Evolutionary conservation across 2,113 vertebrate genomes (phyloP).

Genomic region (Struthidea cinerea): DNA sequence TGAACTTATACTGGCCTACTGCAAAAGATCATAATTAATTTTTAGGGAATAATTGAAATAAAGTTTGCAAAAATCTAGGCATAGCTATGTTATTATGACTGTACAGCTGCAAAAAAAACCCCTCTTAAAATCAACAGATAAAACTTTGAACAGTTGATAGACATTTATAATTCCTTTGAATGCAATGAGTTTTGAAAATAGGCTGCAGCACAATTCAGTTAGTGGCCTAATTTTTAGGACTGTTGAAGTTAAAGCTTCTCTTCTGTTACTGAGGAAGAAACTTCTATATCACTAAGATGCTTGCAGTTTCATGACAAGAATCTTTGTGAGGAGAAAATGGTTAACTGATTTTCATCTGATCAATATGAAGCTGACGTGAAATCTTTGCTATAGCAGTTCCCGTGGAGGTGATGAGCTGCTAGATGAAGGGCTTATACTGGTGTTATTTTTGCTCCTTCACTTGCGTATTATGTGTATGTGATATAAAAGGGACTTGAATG

Average conservation of each 20-base stretch:
- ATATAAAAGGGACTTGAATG: background rate
- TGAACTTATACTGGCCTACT: background rate
- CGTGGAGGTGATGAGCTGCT: background rate
- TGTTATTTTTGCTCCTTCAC: slow-evolving; percentile 7
- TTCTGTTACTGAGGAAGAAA: background rate
- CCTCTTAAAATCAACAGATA: background rate
- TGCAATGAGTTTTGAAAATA: background rate
- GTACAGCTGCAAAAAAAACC: background rate
- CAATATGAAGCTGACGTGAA: background rate
- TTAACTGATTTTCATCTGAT: slow-evolving; percentile 18
- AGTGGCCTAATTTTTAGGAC: background rate
- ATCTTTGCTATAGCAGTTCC: background rate
- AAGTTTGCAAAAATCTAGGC: background rate
- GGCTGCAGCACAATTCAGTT: background rate
- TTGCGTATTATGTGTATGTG: background rate
- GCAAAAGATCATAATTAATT: background rate
- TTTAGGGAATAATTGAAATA: background rate
- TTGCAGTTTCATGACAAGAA: background rate
- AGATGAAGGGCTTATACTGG: background rate
- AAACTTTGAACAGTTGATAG: background rate
- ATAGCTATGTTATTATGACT: background rate
- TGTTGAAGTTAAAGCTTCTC: background rate
- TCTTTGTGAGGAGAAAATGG: background rate
- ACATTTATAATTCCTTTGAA: background rate
- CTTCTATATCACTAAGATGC: background rate